phyloP scores from a whole-genome alignment of 2,797 vertebrate species.

The Mus spretus region DNA sequence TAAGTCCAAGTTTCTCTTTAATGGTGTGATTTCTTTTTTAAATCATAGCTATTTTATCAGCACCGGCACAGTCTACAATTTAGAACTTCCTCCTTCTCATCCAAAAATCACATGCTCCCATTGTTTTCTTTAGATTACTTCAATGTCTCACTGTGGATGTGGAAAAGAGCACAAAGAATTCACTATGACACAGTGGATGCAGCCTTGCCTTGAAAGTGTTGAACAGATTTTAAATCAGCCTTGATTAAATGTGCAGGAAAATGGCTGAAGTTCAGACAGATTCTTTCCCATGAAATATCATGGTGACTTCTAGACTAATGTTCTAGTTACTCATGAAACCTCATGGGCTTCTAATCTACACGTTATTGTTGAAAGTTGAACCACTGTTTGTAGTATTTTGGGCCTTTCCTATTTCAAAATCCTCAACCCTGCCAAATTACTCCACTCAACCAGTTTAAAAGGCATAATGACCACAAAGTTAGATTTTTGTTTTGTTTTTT shows the following conservation, averaged over 20 bases:
- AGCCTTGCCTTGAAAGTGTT: not conserved
- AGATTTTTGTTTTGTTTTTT: not conserved
- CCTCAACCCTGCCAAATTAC: not conserved
- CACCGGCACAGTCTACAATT: not conserved
- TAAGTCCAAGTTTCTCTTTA: not conserved
- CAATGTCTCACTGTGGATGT: not conserved
- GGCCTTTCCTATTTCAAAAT: not conserved
- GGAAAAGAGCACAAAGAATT: accelerated
- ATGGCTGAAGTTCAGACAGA: not conserved
- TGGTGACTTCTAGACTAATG: not conserved
- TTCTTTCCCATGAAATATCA: not conserved
- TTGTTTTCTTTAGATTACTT: not conserved
- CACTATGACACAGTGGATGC: not conserved
- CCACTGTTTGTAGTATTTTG: not conserved
- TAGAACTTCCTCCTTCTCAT: not conserved
- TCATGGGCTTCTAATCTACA: not conserved
- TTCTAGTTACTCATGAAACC: too few relatives aligned
- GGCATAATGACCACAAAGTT: too few relatives aligned
- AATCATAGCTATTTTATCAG: not conserved
- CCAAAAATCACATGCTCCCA: not conserved
- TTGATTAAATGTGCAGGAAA: not conserved
- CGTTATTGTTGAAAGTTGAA: not conserved
- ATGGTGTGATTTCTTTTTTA: not conserved
- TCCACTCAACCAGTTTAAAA: not conserved
- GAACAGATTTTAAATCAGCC: not conserved